Evolutionary conservation across 2,113 vertebrate species (phyloP).

Genomic region (Ifrita kowaldi): DNA sequence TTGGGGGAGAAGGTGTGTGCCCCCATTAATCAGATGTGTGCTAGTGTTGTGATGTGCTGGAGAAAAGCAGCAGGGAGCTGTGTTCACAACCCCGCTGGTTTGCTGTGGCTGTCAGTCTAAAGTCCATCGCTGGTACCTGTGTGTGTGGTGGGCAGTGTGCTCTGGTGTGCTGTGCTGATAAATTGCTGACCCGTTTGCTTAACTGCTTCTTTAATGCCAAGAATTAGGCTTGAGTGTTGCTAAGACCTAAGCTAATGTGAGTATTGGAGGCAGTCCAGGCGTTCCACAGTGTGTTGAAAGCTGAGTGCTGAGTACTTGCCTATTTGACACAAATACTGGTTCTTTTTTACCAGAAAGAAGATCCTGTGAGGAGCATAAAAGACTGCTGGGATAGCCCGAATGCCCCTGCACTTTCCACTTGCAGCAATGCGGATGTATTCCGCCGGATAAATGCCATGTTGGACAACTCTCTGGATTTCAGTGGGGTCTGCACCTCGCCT

Average conservation of each 20-base stretch:
- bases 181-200: neutral
- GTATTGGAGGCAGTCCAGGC: neutral
- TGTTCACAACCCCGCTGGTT: neutral
- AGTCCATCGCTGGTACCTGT: neutral
- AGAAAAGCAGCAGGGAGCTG: neutral
- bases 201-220: neutral
- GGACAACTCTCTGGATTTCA: constrained; percentile 94
- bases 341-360: constrained; percentile 80
- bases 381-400: constrained; percentile 82
- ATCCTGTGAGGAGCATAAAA: constrained; percentile 75
- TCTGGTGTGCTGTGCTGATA: neutral
- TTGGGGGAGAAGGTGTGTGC: neutral
- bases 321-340: neutral
- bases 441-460: constrained; percentile 95
- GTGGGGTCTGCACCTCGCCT: constrained; percentile 91
- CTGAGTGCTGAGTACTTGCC: neutral
- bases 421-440: constrained; percentile 94
- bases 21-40: neutral
- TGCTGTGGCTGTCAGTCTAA: neutral
- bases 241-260: neutral
- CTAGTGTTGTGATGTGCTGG: neutral
- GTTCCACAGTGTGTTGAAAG: neutral
- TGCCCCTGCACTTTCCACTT: constrained; percentile 88
- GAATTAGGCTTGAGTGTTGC: neutral
- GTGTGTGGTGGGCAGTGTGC: neutral